Evolutionary conservation across 2,888 invertebrate species (phyloP).

Genomic region (Limnephilus auricula): DNA sequence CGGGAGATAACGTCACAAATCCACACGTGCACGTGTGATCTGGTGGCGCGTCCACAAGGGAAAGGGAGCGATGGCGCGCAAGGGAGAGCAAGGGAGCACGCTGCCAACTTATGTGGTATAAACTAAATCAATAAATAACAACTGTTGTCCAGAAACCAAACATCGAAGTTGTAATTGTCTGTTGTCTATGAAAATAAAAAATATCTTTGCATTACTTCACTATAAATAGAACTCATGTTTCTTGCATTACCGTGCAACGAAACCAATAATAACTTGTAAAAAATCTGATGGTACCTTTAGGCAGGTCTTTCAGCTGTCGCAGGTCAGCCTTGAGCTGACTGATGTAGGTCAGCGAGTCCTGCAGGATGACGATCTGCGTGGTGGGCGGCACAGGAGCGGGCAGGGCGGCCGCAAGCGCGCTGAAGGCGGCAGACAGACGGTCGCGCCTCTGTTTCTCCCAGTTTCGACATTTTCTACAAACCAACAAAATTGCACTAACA

Average conservation of each 20-base stretch:
- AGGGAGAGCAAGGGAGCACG: too few species aligned
- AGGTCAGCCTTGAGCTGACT: constrained; percentile 69
- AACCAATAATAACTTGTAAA: neutral
- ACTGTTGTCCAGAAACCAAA: too few species aligned
- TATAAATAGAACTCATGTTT: neutral
- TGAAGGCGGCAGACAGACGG: constrained; percentile 68
- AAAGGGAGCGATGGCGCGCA: too few species aligned
- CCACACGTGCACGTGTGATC: too few species aligned
- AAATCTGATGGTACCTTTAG: neutral
- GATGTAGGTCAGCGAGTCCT: constrained; percentile 70
- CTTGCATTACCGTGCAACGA: neutral
- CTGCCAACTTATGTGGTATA: too few species aligned
- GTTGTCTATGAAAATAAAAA: too few species aligned
- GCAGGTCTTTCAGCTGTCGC: neutral
- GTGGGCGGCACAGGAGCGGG: constrained; percentile 66
- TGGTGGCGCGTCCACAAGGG: too few species aligned
- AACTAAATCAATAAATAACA: too few species aligned
- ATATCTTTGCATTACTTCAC: too few species aligned
- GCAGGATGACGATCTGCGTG: constrained; percentile 71
- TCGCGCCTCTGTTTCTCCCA: constrained; percentile 79
- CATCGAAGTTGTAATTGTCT: too few species aligned
- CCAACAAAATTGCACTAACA: neutral
- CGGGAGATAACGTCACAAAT: too few species aligned
- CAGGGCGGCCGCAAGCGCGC: constrained; percentile 56
- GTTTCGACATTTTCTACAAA: constrained; percentile 75